These are phyloP conservation scores for Vultur gryphus DNA, from an alignment of 2,797 vertebrate species.

Conservation along the genomic window DNA sequence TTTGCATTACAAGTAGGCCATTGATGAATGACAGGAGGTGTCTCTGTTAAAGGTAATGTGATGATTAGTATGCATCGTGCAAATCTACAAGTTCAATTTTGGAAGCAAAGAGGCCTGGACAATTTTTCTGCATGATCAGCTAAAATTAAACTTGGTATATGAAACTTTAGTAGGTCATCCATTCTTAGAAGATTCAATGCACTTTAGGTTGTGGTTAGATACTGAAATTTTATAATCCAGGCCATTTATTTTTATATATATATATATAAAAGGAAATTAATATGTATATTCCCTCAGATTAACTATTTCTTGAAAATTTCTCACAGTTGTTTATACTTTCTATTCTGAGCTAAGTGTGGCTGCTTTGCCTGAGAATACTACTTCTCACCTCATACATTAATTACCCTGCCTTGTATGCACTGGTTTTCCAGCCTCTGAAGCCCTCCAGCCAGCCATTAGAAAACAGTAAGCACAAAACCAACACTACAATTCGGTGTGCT, in stretches of 20 bases:
- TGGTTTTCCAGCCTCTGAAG: background rate
- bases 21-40: background rate
- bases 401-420: background rate
- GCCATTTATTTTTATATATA: background rate
- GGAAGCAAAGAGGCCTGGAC: background rate
- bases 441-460: background rate
- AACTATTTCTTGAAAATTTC: background rate
- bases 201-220: background rate
- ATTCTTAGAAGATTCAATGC: background rate
- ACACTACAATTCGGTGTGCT: background rate
- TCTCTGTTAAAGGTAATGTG: background rate
- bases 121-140: background rate
- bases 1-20: constrained; percentile 19
- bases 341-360: background rate
- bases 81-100: constrained; percentile 2
- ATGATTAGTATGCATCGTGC: background rate
- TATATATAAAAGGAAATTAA: background rate
- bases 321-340: background rate
- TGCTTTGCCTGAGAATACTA: background rate
- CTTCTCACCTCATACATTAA: background rate
- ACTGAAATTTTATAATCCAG: background rate
- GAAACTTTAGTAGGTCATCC: background rate
- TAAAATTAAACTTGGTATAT: background rate
- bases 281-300: background rate
- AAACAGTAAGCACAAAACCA: background rate